These are phyloP conservation scores for Steinernema khuongi DNA, from an alignment of 1,140 invertebrate species.

Conservation along the genomic window DNA sequence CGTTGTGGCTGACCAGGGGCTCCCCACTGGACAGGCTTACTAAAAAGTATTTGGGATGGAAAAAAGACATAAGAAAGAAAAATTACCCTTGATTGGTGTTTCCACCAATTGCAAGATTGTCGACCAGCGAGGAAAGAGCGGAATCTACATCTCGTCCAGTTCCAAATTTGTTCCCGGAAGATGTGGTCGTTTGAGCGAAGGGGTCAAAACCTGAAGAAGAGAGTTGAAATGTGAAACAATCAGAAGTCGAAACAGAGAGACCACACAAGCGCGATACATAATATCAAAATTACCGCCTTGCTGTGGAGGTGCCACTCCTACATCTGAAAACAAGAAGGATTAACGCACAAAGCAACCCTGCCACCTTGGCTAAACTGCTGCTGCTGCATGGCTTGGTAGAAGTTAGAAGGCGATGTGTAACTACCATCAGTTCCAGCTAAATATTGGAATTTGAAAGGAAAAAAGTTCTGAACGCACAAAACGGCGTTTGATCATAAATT, in stretches of 20 bases:
- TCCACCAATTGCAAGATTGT: slow-evolving; percentile 27
- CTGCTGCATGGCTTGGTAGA: slow-evolving; percentile 24
- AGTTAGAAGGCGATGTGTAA: slow-evolving; percentile 44
- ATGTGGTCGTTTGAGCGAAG: slow-evolving; percentile 21
- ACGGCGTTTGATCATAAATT: slow-evolving; percentile 50
- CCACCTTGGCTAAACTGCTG: slow-evolving; percentile 11
- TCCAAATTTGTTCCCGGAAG: slow-evolving; percentile 22
- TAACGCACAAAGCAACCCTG: not conserved
- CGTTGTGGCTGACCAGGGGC: slow-evolving; percentile 23
- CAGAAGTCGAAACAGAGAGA: slow-evolving; percentile 20
- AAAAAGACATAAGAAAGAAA: slow-evolving; percentile 13
- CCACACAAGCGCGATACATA: slow-evolving; percentile 20
- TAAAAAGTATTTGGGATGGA: slow-evolving; percentile 20
- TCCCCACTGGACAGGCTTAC: slow-evolving; percentile 29
- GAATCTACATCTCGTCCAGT: slow-evolving; percentile 30
- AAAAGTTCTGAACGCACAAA: slow-evolving; percentile 45
- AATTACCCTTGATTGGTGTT: slow-evolving; percentile 25
- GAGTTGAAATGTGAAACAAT: slow-evolving; percentile 14
- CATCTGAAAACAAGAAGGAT: slow-evolving; percentile 22
- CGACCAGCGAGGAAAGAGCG: slow-evolving; percentile 25
- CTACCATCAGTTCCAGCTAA: slow-evolving; percentile 43
- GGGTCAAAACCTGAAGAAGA: slow-evolving; percentile 1
- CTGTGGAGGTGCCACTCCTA: slow-evolving; percentile 9
- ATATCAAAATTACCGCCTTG: slow-evolving; percentile 21
- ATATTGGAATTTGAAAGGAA: not conserved